Conservation (phyloP, 2,113 vertebrate genomes). For the Columbina picui region DNA sequence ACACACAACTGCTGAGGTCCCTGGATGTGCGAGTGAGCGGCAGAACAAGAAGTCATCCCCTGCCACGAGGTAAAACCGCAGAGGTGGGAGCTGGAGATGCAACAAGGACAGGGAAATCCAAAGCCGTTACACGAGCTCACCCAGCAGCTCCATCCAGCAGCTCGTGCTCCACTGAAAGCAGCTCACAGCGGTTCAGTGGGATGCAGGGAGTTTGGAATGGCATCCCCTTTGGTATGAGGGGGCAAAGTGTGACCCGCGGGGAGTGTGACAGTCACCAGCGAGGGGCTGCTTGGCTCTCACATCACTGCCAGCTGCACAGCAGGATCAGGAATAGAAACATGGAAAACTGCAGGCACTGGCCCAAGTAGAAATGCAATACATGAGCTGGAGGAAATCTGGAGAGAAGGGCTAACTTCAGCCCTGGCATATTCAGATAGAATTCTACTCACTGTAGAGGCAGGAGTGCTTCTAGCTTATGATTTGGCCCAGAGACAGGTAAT, state of each 20-base stretch:
- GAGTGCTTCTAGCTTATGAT: background rate
- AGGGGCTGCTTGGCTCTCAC: background rate
- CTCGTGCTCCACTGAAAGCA: background rate
- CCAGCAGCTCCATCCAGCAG: background rate
- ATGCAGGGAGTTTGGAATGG: background rate
- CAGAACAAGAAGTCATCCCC: background rate
- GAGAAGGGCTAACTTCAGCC: background rate
- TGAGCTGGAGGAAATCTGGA: background rate
- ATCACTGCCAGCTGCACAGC: background rate
- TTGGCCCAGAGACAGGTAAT: background rate
- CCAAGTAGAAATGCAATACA: background rate
- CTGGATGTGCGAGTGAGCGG: rapidly evolving
- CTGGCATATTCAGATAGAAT: background rate
- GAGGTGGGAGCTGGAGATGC: background rate
- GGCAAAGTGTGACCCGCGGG: background rate
- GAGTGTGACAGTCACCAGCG: background rate
- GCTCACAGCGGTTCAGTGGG: background rate
- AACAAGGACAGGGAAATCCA: background rate
- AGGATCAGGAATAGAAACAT: background rate
- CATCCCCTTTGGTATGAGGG: background rate
- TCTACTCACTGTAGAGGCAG: background rate
- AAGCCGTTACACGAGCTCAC: background rate
- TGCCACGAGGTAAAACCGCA: background rate
- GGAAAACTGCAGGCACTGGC: background rate
- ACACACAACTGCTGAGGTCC: background rate